A percentile compares a stretch with the other conserved stretches of the same genome.
Evolutionary conservation across 1,140 invertebrate species (phyloP).

Genomic region (Saccostrea cuccullata): DNA sequence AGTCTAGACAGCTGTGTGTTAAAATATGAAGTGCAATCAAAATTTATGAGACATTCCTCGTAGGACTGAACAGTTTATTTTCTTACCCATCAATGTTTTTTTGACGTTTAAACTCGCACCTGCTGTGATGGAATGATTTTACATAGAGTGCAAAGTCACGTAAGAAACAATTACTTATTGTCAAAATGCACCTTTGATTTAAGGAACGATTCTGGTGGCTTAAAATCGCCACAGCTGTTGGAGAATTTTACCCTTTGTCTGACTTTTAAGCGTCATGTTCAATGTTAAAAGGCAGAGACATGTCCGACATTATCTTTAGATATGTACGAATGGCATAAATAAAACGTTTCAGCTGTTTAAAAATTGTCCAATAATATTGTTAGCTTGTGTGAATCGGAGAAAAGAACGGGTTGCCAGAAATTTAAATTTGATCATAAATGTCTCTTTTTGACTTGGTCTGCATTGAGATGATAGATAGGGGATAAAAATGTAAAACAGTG

Average conservation of each 20-base stretch:
- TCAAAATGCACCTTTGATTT: not conserved
- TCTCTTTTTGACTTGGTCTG: not conserved
- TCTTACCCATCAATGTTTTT: not conserved
- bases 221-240: constrained; percentile 2
- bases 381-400: not conserved
- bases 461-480: constrained; percentile 2
- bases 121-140: not conserved
- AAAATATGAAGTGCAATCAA: not conserved
- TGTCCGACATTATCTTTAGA: not conserved
- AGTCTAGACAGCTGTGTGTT: not conserved
- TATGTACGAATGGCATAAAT: constrained; percentile 8
- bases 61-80: not conserved
- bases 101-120: not conserved
- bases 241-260: not conserved
- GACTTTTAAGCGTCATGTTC: not conserved
- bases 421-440: constrained; percentile 11
- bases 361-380: constrained; percentile 32
- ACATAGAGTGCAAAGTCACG: not conserved
- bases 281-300: not conserved
- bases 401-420: not conserved
- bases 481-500: not conserved
- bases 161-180: not conserved
- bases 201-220: not conserved
- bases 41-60: not conserved
- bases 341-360: constrained; percentile 12